Conservation (phyloP, 2,888 invertebrate genomes). For the Andrena marginata region DNA sequence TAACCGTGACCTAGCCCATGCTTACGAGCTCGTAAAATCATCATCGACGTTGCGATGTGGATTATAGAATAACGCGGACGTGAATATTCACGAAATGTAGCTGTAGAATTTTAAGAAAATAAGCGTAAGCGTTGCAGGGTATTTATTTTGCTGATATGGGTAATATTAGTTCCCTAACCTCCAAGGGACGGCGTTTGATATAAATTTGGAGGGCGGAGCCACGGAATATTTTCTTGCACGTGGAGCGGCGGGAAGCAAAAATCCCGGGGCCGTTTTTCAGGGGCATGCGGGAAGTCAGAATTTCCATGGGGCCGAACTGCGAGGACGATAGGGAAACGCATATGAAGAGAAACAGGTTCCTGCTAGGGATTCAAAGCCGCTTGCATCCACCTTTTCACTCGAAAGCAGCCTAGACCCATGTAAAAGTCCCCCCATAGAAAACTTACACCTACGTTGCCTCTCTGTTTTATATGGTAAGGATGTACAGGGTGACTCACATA, state of each 20-base stretch:
- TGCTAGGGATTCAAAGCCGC: slow-evolving; percentile 44
- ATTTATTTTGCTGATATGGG: no score
- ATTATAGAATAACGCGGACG: no score
- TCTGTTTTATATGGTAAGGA: slow-evolving; percentile 7
- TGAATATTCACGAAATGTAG: no score
- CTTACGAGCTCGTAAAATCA: not conserved
- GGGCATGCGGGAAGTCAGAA: slow-evolving; percentile 40
- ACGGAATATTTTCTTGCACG: not conserved
- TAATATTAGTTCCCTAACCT: no score
- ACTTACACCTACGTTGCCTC: slow-evolving; percentile 30
- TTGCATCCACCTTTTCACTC: slow-evolving; percentile 51
- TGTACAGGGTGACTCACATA: not conserved
- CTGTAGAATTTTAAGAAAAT: no score
- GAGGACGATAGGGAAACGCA: slow-evolving; percentile 49
- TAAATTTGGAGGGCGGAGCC: not conserved
- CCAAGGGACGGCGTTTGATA: not conserved
- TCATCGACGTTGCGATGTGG: no score
- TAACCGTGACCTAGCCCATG: not conserved
- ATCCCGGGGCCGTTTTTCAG: slow-evolving; percentile 16
- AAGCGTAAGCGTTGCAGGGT: no score
- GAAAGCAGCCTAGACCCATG: slow-evolving; percentile 38
- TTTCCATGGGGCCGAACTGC: slow-evolving; percentile 34
- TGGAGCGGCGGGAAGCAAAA: not conserved
- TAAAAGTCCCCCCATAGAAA: slow-evolving; percentile 37
- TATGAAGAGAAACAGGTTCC: slow-evolving; percentile 74